Evolutionary conservation across 2,888 invertebrate genomes (phyloP).

Genomic region (Eupithecia tripunctaria): DNA sequence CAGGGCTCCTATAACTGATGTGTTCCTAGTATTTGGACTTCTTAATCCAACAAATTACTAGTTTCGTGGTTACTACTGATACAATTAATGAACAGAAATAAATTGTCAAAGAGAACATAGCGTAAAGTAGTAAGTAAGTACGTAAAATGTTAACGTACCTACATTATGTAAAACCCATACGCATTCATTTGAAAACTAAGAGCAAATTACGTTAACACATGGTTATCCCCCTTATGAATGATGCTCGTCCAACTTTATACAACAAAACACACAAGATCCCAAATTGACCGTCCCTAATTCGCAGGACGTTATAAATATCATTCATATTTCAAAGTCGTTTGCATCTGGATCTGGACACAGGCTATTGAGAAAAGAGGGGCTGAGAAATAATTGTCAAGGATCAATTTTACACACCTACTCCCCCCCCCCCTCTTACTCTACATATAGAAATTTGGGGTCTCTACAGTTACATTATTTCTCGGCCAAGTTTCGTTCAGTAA

Average conservation of each 20-base stretch:
- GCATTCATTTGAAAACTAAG: not conserved
- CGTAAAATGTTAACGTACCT: not conserved
- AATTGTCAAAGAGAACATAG: not conserved
- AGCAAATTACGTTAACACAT: no score
- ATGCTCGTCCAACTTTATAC: slow-evolving; percentile 13
- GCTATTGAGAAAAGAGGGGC: slow-evolving; percentile 71
- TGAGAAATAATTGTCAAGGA: slow-evolving; percentile 70
- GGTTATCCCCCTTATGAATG: not conserved
- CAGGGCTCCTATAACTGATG: slow-evolving; percentile 76
- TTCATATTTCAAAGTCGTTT: slow-evolving; percentile 83
- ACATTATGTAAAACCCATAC: not conserved
- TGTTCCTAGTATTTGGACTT: slow-evolving; percentile 60
- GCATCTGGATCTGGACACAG: slow-evolving; percentile 84
- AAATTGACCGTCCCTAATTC: slow-evolving; percentile 57
- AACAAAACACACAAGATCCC: slow-evolving; percentile 41
- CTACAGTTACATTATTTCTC: not conserved
- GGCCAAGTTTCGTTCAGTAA: not conserved
- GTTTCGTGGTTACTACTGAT: not conserved
- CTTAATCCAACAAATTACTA: not conserved
- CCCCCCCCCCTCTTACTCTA: slow-evolving; percentile 15
- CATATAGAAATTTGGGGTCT: not conserved
- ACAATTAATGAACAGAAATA: not conserved
- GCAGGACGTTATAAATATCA: slow-evolving; percentile 76
- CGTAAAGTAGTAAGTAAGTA: no score
- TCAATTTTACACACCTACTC: slow-evolving; percentile 43